Conservation (phyloP, 1,140 invertebrate genomes). For the Teleopsis dalmanni region DNA sequence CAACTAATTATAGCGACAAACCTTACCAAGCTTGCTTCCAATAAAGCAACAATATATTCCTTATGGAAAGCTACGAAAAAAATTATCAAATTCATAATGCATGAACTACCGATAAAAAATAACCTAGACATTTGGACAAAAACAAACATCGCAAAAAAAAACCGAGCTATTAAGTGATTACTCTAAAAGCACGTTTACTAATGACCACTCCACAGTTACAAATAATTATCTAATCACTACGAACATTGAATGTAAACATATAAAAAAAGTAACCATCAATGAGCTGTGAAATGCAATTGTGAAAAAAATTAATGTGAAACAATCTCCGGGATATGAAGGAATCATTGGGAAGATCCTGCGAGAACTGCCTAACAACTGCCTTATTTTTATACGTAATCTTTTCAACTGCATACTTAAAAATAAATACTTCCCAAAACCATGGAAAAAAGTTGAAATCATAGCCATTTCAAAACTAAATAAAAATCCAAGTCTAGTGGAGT, state of each 20-base stretch:
- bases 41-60: too few relatives aligned
- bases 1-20: background rate
- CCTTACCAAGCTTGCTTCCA: background rate
- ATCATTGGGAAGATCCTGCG: too few relatives aligned
- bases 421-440: background rate
- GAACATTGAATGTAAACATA: too few relatives aligned
- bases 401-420: background rate
- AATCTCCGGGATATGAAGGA: too few relatives aligned
- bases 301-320: too few relatives aligned
- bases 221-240: background rate
- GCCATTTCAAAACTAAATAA: background rate
- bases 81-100: background rate
- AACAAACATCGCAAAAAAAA: background rate
- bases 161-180: too few relatives aligned
- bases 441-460: background rate
- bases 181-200: too few relatives aligned
- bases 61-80: slow-evolving; percentile 2
- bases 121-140: background rate
- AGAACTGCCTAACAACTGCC: too few relatives aligned
- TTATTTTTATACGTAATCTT: background rate
- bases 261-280: too few relatives aligned
- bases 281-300: too few relatives aligned
- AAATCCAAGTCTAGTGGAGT: background rate
- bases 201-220: too few relatives aligned
- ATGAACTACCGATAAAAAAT: background rate